Base-by-base conservation (phyloP, 2,888 invertebrate genomes). In the Amiota minor region DNA sequence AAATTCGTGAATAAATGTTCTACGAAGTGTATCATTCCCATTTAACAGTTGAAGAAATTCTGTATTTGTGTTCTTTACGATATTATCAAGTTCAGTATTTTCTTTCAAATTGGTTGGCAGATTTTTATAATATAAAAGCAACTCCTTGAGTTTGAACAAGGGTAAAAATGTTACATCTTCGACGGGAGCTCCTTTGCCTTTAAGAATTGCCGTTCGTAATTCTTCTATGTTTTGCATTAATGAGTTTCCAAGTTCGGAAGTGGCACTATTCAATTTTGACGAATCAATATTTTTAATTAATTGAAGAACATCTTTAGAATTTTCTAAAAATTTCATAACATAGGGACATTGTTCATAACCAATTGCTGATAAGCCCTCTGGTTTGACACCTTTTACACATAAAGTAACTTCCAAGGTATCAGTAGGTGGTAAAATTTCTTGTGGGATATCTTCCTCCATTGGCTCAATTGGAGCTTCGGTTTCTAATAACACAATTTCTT, bases 71-170 rank as follows among this genome's bases (percentile, higher is more conserved):
- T 61, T 8, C 35, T 67, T 49, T 10, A 61, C 12, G 14, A 68
- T 11, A 10, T n/a, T 16, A 16, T 35, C 50, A 9, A 68, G 23
- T 9, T n/a, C n/a, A 1, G 14, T 16, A 59, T 59, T 14, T 12
- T 68, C 35, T 8, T n/a, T 20, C 23, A n/a, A 0, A 50, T 56
- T 20, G 9, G 59, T 59, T 20, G 71, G 72, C 49, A 71, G 64
- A 16, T 75, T 73, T 50, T 74, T 75, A 9, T 73, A 73, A 49
- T 80, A 75, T 1, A 78, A 77, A 53, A 85, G 45, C 1, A 83
- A 74, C 70, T 86, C 82, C n/a, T 81, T 82, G 65, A 81, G 76
- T 75, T 85, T 84, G 59, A 84, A 83, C 10, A 85, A 72, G 8
- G 83, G 80, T 35, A 84, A 49, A 55, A 81, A 81, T 9, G 81